Percentiles rank a stretch among this genome's conserved stretches.
Evolutionary conservation across 2,113 vertebrate species (phyloP).

Genomic region (Pseudorectes ferrugineus): DNA sequence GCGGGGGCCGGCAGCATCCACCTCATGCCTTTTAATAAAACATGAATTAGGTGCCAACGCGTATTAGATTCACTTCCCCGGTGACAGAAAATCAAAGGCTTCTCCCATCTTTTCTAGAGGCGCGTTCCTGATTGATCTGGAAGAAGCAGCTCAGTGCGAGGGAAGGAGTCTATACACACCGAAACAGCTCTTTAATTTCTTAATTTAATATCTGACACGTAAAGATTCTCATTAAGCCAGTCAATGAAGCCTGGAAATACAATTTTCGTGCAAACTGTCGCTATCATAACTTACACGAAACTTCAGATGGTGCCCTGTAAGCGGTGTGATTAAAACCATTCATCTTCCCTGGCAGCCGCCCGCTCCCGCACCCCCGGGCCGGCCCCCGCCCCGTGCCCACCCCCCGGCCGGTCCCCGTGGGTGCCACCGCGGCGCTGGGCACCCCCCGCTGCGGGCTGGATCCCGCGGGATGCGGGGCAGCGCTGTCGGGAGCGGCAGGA

Average conservation of each 20-base stretch:
- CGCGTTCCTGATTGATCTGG: slow-evolving; percentile 67
- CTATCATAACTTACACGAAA: slow-evolving; percentile 78
- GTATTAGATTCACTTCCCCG: slow-evolving; percentile 61
- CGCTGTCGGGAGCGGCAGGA: rapidly evolving
- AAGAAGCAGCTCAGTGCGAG: slow-evolving; percentile 53
- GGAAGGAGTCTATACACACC: slow-evolving; percentile 64
- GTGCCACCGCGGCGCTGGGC: rapidly evolving
- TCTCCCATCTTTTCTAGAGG: slow-evolving; percentile 70
- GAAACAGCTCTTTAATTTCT: slow-evolving; percentile 76
- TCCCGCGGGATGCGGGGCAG: background rate
- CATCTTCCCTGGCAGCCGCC: slow-evolving; percentile 71
- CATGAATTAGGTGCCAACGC: slow-evolving; percentile 67
- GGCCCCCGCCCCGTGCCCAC: background rate
- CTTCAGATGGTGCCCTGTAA: slow-evolving; percentile 72
- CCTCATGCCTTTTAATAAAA: slow-evolving; percentile 71
- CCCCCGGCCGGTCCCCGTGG: rapidly evolving
- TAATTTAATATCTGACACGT: slow-evolving; percentile 82
- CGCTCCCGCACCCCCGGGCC: background rate
- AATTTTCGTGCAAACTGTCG: slow-evolving; percentile 82
- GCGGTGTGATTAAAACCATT: slow-evolving; percentile 82
- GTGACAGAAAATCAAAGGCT: slow-evolving; percentile 73
- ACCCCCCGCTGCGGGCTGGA: rapidly evolving
- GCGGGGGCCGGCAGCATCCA: background rate
- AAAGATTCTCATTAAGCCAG: slow-evolving; percentile 83
- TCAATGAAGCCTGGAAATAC: slow-evolving; percentile 84